phyloP scores from a whole-genome alignment of 2,797 vertebrate species.

The Micrastur ruficollis region DNA sequence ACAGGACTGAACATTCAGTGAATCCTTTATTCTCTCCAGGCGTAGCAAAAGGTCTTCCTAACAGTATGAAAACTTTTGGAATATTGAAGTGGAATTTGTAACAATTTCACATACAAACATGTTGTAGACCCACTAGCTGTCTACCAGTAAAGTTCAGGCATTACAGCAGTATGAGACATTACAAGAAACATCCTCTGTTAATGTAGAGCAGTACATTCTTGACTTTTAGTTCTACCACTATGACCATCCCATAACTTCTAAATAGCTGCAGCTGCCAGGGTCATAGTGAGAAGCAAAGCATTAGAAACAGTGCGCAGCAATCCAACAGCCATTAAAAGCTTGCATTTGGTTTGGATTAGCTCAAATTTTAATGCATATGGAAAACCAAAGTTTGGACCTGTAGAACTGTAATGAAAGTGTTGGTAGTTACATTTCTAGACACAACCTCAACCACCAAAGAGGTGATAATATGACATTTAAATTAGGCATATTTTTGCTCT shows the following conservation, averaged over 20 bases:
- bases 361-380: not conserved
- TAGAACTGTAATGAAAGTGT: not conserved
- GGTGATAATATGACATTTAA: not conserved
- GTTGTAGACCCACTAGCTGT: not conserved
- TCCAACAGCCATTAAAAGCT: not conserved
- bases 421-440: not conserved
- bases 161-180: not conserved
- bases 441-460: not conserved
- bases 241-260: not conserved
- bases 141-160: not conserved
- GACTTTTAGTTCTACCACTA: not conserved
- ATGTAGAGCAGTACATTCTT: not conserved
- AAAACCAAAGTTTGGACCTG: not conserved
- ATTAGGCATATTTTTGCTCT: not conserved
- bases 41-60: not conserved
- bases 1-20: not conserved
- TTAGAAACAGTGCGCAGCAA: not conserved
- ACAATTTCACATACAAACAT: not conserved
- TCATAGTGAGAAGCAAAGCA: not conserved
- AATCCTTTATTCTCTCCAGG: not conserved
- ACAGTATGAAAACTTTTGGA: not conserved
- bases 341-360: not conserved
- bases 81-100: not conserved
- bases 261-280: not conserved
- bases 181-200: not conserved